A percentile compares a stretch with the other conserved stretches of the same genome.
Evolutionary conservation across 1,140 invertebrate genomes (phyloP).

Genomic region (Drepana arcuata): DNA sequence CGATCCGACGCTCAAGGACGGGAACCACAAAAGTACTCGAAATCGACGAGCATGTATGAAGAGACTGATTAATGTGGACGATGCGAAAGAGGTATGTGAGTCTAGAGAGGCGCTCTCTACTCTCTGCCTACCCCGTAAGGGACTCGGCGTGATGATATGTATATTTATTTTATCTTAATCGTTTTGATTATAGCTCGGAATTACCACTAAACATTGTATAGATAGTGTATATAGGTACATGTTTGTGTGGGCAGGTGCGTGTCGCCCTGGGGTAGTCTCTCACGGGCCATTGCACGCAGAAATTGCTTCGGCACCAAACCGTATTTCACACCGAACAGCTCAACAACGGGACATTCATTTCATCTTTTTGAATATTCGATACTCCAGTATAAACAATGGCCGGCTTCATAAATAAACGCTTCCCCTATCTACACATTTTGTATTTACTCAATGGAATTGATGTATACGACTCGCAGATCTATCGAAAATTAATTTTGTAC

Average conservation of each 20-base stretch:
- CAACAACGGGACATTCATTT: constrained; percentile 1
- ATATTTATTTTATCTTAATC: too few relatives aligned
- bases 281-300: constrained; percentile 25
- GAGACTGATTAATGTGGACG: too few relatives aligned
- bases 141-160: too few relatives aligned
- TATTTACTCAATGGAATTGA: constrained; percentile 17
- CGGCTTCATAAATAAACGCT: constrained; percentile 7
- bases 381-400: constrained; percentile 11
- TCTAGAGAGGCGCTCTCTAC: too few relatives aligned
- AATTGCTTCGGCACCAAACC: constrained; percentile 31
- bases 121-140: too few relatives aligned
- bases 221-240: not conserved
- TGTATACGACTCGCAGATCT: constrained; percentile 11
- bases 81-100: too few relatives aligned
- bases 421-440: constrained; percentile 9
- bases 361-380: constrained; percentile 6
- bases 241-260: constrained; percentile 10
- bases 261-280: constrained; percentile 14
- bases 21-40: too few relatives aligned
- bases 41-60: too few relatives aligned
- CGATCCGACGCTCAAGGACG: too few relatives aligned
- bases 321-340: constrained; percentile 20
- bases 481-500: constrained; percentile 19
- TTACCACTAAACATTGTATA: constrained; percentile 7
- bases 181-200: constrained; percentile 6